These are phyloP conservation scores for Bostrychus sinensis DNA, from an alignment of 2,113 vertebrate species.

Conservation along the genomic window DNA sequence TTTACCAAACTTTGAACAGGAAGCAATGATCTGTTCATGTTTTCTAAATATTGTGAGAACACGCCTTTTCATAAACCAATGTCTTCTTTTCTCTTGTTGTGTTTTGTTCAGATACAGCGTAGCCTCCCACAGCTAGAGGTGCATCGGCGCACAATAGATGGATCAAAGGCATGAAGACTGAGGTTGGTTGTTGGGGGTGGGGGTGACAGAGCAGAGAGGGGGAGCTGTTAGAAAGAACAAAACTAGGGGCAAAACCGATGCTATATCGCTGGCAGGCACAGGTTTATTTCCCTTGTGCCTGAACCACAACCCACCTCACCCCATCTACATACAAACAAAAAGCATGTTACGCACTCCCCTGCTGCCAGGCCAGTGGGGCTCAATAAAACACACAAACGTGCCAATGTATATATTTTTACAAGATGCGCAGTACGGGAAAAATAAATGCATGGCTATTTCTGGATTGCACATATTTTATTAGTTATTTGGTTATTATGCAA, in stretches of 20 bases:
- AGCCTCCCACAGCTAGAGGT: conserved; percentile 47
- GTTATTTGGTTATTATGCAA: conserved; percentile 15
- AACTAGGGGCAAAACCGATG: conserved; percentile 47
- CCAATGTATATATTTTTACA: conserved; percentile 31
- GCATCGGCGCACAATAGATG: conserved; percentile 66
- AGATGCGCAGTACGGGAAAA: not conserved
- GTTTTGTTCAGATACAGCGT: conserved; percentile 35
- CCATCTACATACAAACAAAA: conserved; percentile 68
- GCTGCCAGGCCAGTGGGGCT: conserved; percentile 41
- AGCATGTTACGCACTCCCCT: conserved; percentile 30
- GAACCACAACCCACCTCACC: conserved; percentile 25
- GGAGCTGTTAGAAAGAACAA: conserved; percentile 13
- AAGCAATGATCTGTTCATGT: conserved; percentile 2
- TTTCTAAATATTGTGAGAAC: conserved; percentile 3
- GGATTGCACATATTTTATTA: conserved; percentile 6
- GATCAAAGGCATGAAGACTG: conserved; percentile 66
- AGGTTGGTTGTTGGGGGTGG: conserved; percentile 59
- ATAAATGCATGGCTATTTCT: conserved; percentile 15
- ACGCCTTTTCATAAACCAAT: conserved; percentile 16
- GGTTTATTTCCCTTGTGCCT: conserved; percentile 68
- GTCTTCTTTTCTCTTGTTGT: conserved; percentile 4
- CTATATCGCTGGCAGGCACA: conserved; percentile 59
- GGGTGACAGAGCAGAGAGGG: conserved; percentile 16
- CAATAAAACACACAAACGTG: conserved; percentile 55
- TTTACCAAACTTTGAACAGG: not conserved